Evolutionary conservation across 2,113 vertebrate species (phyloP).

Genomic region (Emberiza fucata): DNA sequence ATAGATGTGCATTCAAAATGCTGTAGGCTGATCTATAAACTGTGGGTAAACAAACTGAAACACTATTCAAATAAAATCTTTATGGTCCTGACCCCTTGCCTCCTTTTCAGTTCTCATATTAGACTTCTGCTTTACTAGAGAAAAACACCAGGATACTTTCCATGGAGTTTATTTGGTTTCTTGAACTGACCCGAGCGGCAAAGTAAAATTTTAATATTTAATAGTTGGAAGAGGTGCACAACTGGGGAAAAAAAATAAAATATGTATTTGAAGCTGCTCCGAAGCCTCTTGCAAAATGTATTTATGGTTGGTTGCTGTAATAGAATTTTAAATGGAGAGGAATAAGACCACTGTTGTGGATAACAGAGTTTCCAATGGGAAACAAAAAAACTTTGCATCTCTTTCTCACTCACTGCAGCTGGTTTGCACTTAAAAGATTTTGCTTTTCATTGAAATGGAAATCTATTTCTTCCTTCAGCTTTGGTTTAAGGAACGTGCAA

Average conservation of each 20-base stretch:
- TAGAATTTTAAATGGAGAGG: slow-evolving; percentile 48
- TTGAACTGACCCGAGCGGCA: slow-evolving; percentile 21
- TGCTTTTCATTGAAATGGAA: slow-evolving; percentile 7
- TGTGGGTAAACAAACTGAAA: not conserved
- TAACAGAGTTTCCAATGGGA: not conserved
- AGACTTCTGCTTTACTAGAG: not conserved
- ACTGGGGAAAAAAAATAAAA: slow-evolving; percentile 26
- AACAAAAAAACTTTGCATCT: not conserved
- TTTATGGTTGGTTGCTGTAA: slow-evolving; percentile 53
- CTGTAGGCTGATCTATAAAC: not conserved
- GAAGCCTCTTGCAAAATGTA: slow-evolving; percentile 25
- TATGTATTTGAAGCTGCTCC: slow-evolving; percentile 41
- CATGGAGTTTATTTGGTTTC: not conserved
- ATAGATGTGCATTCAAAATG: not conserved
- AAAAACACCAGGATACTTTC: not conserved
- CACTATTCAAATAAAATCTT: not conserved
- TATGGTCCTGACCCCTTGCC: not conserved
- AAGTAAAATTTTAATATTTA: slow-evolving; percentile 62
- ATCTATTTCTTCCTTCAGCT: not conserved
- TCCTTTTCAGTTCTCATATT: not conserved
- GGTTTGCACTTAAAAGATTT: not conserved
- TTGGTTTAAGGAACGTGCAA: not conserved
- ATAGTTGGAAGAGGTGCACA: slow-evolving; percentile 33
- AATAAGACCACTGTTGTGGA: slow-evolving; percentile 25
- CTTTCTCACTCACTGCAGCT: not conserved